Base-by-base conservation (phyloP, 2,113 vertebrate species). In the Calyptomena viridis region DNA sequence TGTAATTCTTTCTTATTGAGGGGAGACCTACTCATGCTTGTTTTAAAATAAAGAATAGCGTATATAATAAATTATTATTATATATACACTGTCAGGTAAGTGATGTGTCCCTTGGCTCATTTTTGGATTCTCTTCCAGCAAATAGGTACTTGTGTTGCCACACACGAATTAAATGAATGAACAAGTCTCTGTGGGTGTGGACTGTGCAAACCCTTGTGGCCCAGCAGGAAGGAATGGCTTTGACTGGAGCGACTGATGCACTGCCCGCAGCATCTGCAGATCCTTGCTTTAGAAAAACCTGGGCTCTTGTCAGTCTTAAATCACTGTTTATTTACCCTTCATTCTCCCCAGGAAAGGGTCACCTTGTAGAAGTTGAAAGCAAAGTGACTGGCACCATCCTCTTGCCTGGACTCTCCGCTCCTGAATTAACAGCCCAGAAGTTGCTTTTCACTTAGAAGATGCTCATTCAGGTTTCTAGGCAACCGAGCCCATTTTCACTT, bases 401-500 rank as follows among this genome's bases (percentile, higher is more conserved):
- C 84, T 93, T 16, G 25, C 66, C 53, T 75, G 83, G 90, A 58
- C 90, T 79, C 47, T 46, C 68, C 23, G 28, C 77, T 94, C 60
- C 77, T 17, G 46, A 95, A 94, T 91, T 87, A 83, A 83, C 86
- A 85, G 89, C 86, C 91, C 77, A 80, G 79, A 96, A 96, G 95
- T 93, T 96, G 85, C 88, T 86, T 95, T 94, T 88, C 87, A 77
- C 87, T 80, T 90, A 49, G 88, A 87, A 91, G 95, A 96, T 96
- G 94, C 90, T 96, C 90, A 47, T 81, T 95, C 84, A 63, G 94
- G 97, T 98, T 97, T 97, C 97, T 72, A 97, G 95, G 97, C 97
- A 97, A 97, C 97, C 11, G 6, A 93, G 86, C 80, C 97, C 89
- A 93, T 96, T 96, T 96, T 94, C 75, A 46, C 78, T 96, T 92